Base-by-base conservation (phyloP, 2,888 invertebrate genomes). In the Drosophila eohydei region DNA sequence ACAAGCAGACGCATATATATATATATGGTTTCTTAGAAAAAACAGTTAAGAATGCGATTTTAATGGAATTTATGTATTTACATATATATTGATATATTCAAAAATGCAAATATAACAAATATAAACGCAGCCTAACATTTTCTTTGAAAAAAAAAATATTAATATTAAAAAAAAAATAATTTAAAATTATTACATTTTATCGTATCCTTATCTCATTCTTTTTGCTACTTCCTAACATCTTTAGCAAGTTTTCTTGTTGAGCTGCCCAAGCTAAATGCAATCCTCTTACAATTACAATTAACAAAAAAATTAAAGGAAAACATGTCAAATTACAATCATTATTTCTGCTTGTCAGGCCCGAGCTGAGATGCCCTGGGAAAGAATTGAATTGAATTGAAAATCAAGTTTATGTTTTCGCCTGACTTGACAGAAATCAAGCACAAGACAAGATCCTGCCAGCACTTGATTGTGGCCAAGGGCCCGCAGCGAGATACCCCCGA, bases 381-480 rank as follows among this genome's bases (percentile, higher is more conserved):
- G 59, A 76, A 34, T 75, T 43, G 52, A 69, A 61, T 21, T 21
- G 16, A 41, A 69, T 62, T 40, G 63, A 58, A 70, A 83, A 79
- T 84, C 88, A 66, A 72, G 74, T 83, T 87, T 84, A 60, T 67
- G 66, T 65, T 59, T 61, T 12, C 40, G 69, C 73, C 76, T 87
- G 88, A 81, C 74, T 83, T 81, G 82, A 79, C 88, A 79, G 82
- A 83, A 87, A 83, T 87, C 83, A 83, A 88, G 74, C 74, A 72
- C 68, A 72, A 69, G 63, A 50, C 32, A 50, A 52, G 51, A 52
- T 52, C 52, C 52, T 38, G 52, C 26, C 52, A 62, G 57, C 73
- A 83, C 83, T 83, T 83, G 83, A 83, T 83, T 76, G 56, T 62
- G 56, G 26, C 14, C 52, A 30, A 58, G 76, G 50, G 66, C 72